phyloP scores from a whole-genome alignment of 2,113 vertebrate genomes.

The Channa argus region DNA sequence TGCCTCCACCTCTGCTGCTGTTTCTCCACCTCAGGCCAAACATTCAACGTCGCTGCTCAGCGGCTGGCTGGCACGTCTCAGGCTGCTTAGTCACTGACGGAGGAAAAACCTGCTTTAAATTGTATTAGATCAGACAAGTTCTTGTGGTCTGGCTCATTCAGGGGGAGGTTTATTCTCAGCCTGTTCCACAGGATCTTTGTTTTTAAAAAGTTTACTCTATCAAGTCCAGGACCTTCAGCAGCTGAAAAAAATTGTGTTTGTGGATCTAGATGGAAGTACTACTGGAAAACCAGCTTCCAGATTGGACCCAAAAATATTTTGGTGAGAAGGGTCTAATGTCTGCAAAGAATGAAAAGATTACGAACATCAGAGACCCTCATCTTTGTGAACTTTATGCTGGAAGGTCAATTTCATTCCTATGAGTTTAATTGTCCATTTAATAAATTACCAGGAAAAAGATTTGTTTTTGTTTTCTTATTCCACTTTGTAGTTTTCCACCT shows the following conservation, averaged over 20 bases:
- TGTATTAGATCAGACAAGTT: background rate
- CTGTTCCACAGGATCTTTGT: background rate
- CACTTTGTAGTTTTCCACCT: too few relatives aligned
- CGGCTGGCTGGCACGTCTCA: slow-evolving; percentile 90
- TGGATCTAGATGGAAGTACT: too few relatives aligned
- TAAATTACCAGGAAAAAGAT: too few relatives aligned
- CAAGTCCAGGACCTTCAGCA: background rate
- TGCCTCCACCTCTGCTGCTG: slow-evolving; percentile 42
- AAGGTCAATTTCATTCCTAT: too few relatives aligned
- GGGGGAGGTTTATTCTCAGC: background rate
- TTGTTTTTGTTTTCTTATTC: too few relatives aligned
- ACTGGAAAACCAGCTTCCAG: background rate
- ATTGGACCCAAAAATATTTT: background rate
- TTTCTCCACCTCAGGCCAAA: slow-evolving; percentile 60
- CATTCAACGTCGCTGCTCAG: slow-evolving; percentile 83
- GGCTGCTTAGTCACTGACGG: slow-evolving; percentile 91
- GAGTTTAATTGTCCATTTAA: too few relatives aligned
- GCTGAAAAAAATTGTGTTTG: background rate
- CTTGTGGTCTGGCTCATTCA: background rate
- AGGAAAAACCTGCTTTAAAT: background rate
- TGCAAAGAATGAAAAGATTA: background rate
- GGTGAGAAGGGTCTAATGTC: background rate
- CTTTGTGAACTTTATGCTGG: too few relatives aligned
- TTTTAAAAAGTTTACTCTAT: background rate
- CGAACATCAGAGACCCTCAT: too few relatives aligned